Base-by-base conservation (phyloP, 2,113 vertebrate genomes). In the Alouatta palliata region DNA sequence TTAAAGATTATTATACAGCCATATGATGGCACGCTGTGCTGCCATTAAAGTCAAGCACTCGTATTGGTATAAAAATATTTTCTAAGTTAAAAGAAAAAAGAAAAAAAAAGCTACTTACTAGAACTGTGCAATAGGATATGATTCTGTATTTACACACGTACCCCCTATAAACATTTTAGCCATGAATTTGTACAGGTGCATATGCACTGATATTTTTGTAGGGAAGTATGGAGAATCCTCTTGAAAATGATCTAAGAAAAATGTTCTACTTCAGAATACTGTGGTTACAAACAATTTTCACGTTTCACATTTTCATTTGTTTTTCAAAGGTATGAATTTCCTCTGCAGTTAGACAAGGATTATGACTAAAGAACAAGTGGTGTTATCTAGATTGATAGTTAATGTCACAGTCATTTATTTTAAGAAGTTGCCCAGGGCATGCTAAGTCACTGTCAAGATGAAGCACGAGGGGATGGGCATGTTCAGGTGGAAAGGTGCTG, bases 381-480 rank as follows among this genome's bases (percentile, higher is more conserved):
- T 71, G 70, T 23, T 54, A 61, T 47, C 52, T 2, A 40, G 54
- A n/a, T 8, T 47, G 6, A 40, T 25, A 47, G n/a, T 61, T 77
- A 45, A 70, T 47, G 64, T 56, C 9, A 45, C 9, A 64, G 40
- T 37, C 1, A 8, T 66, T 73, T 49, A 71, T 82, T 89, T 64
- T 70, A 40, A 61, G 80, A 66, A 81, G 11, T 30, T n/a, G 17
- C 35, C 37, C 16, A 95, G 49, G 11, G 30, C 64, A 20, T 20
- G 20, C 16, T 54, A 25, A 4, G 0, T 61, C 7, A 4, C 25
- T 16, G 20, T 80, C 19, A 43, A 25, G 7, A 37, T 14, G 35
- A 47, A 37, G 16, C 2, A 8, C 21, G 4, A 10, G 8, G 10
- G 27, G 6, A 8, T 14, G 20, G 14, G 19, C 20, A 2, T 0